Evolutionary conservation across 2,113 vertebrate species (phyloP).

Genomic region (Alethe castanea): DNA sequence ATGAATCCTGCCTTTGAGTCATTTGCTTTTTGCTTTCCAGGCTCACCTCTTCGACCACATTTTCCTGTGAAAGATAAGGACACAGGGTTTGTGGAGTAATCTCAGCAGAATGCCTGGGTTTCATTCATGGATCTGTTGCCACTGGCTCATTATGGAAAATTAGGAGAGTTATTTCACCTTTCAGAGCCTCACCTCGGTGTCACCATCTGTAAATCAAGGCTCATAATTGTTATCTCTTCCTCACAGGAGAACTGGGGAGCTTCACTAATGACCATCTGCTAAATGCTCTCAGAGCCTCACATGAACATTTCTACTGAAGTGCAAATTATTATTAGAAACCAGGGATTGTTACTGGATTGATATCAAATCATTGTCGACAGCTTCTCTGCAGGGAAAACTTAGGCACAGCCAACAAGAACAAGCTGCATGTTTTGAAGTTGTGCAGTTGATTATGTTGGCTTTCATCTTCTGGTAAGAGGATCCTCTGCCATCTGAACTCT

Average conservation of each 20-base stretch:
- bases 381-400: constrained; percentile 69
- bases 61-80: constrained; percentile 58
- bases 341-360: constrained; percentile 68
- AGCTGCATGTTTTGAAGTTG: constrained; percentile 68
- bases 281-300: constrained; percentile 61
- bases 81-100: constrained; percentile 2
- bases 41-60: constrained; percentile 32
- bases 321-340: constrained; percentile 71
- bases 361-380: constrained; percentile 69
- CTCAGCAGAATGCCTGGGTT: constrained; percentile 46
- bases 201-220: constrained; percentile 59
- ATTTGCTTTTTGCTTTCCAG: constrained; percentile 49
- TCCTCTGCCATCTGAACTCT: constrained; percentile 67
- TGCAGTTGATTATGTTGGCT: constrained; percentile 71
- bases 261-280: constrained; percentile 52
- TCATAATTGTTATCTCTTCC: constrained; percentile 62
- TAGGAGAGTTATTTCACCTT: constrained; percentile 51
- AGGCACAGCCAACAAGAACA: constrained; percentile 66
- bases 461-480: constrained; percentile 69
- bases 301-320: constrained; percentile 62
- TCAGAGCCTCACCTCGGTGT: constrained; percentile 53
- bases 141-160: constrained; percentile 39
- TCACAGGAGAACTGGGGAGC: constrained; percentile 54
- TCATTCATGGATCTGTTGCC: constrained; percentile 61
- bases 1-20: constrained; percentile 54